Base-by-base conservation (phyloP, 2,888 invertebrate species). In the Pandemis heparana region DNA sequence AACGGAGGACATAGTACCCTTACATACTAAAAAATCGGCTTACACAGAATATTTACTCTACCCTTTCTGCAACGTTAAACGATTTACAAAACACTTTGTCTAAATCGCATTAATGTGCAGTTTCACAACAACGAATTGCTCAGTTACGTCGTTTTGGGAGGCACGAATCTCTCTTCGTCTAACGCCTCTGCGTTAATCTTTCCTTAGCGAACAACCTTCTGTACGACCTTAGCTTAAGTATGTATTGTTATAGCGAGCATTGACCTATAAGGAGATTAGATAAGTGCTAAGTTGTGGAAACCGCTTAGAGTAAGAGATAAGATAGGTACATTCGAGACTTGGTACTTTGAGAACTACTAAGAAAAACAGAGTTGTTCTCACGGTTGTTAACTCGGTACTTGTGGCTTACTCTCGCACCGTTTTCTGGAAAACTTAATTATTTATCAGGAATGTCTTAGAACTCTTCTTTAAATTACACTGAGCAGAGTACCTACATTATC, bases 241-340 rank as follows among this genome's bases (percentile, higher is more conserved):
- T 56, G 56, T 56, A 23, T 56, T 56, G 56, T 23, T 18, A 56
- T 56, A 23, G 10, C 56, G 23, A 1, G 23, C 12, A n/a, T 60
- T 39, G 32, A 60, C 39, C 39, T 60, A 38, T 39, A 60, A 60
- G 60, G 39, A 60, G 39, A 32, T 38, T 38, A 60, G 60, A 60
- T 39, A 60, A 39, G 60, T 60, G 60, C 60, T 38, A 60, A 60
- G 60, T 60, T 39, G 60, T 39, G 60, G n/a, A 59, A 60, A 60
- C 39, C 14, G 38, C 60, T 60, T 38, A 39, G 5, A 60, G 60
- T n/a, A 60, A 60, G 60, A 32, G n/a, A 60, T 56, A 23, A 56
- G 56, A 56, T 56, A 41, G 8, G 8, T 8, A 56, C 18, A 56
- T 56, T 23, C 56, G 23, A 56, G 12, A 23, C 12, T 56, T 56